Evolutionary conservation across 2,888 invertebrate species (phyloP), one percentile per base, ranked within the genome.

Genomic region (Chrysolina americana): DNA sequence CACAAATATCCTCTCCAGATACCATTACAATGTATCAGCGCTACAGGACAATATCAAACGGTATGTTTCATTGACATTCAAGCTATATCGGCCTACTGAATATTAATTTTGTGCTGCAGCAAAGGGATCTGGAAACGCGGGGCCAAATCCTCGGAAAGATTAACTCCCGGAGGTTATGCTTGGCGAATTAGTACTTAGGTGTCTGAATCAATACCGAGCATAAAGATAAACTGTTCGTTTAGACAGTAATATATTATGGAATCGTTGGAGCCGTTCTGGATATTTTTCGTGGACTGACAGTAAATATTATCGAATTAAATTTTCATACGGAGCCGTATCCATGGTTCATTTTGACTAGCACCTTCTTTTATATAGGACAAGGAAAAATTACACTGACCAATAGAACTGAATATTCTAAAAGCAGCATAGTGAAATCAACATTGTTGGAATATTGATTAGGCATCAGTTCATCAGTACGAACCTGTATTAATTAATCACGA

Each of bases 41-140:
- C 36, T 28, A 9, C 59, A 23, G 28, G 36, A 59, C n/a, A 59
- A 59, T 59, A 59, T n/a, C 36, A 59, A 53, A 59, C 36, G n/a
- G 28, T 10, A 59, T 23, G 36, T 59, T 28, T 36, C 59, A 28
- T 59, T n/a, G 36, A n/a, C 36, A 53, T 59, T 59, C 17, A 13
- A 36, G 36, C 36, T 15, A 59, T 59, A 59, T 59, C n/a, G 59
- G 0, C 28, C 28, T 36, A 36, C 15, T 59, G 59, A 59, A 59
- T 59, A 36, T 36, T 59, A 59, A 59, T 59, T 59, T 9, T 5
- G 8, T 15, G 15, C 15, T 15, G 36, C 23, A 9, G 59, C 36
- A 9, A 9, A 36, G 36, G 59, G 59, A 59, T 59, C 36, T 15
- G 23, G 5, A 13, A 56, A 19, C 23, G 15, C 13, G 36, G 10